Evolutionary conservation across 2,113 vertebrate species (phyloP).

Genomic region (Balaenoptera acutorostrata): DNA sequence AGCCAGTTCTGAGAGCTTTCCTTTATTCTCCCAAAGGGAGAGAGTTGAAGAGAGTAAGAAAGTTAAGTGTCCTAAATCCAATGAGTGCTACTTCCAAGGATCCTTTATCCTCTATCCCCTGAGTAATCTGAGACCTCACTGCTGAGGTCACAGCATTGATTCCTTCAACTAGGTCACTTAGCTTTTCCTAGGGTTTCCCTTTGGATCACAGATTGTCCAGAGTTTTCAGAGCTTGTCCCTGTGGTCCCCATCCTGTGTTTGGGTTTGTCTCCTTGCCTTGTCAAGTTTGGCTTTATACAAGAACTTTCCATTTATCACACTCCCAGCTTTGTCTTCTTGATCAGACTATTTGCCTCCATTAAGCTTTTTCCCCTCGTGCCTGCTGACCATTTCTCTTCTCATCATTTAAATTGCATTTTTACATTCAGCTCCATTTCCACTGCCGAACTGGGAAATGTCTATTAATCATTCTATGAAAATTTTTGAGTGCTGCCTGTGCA

Average conservation of each 20-base stretch:
- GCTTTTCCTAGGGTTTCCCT: neutral
- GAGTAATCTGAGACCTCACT: neutral
- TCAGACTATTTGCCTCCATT: neutral
- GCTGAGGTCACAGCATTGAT: neutral
- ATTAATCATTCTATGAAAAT: slow-evolving; percentile 13
- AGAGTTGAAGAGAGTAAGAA: neutral
- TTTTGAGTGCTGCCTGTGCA: neutral
- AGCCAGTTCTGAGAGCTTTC: neutral
- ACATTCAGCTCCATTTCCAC: neutral
- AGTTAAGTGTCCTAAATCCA: neutral
- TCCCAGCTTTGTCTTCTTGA: neutral
- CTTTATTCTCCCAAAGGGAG: neutral
- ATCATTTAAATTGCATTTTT: slow-evolving; percentile 4
- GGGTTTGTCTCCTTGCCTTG: neutral
- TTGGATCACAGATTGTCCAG: neutral
- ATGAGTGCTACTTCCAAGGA: neutral
- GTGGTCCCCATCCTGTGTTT: neutral
- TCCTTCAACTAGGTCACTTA: neutral
- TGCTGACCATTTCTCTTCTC: neutral
- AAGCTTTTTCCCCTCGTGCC: neutral
- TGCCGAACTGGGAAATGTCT: neutral
- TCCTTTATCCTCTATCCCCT: neutral
- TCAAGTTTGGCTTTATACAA: neutral
- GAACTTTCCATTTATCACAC: neutral
- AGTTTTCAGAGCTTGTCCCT: neutral